phyloP scores from a whole-genome alignment of 2,888 invertebrate species.

The Antitype chi region DNA sequence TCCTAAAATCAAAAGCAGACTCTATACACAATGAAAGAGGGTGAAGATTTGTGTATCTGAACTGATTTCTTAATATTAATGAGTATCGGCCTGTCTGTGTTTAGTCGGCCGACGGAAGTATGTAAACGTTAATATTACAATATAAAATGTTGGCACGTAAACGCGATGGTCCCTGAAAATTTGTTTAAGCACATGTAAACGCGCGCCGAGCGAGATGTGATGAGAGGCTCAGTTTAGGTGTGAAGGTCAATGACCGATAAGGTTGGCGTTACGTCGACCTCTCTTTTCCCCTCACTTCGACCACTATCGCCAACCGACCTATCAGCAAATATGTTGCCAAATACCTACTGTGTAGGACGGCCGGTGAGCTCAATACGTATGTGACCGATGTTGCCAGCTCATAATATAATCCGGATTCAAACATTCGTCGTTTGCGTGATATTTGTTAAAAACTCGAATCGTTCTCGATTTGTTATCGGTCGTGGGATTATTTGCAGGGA shows the following conservation, averaged over 20 bases:
- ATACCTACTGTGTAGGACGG: conserved; percentile 65
- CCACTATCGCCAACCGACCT: conserved; percentile 77
- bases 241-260: conserved; percentile 90
- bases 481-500: conserved; percentile 27
- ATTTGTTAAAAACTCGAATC: conserved; percentile 41
- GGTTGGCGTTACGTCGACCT: conserved; percentile 84
- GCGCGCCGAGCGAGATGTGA: conserved; percentile 84
- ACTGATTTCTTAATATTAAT: conserved; percentile 56
- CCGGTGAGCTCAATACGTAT: conserved; percentile 47
- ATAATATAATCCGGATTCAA: conserved; percentile 52
- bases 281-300: conserved; percentile 77
- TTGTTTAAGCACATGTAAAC: conserved; percentile 74
- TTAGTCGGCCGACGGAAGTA: conserved; percentile 59
- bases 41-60: conserved; percentile 30
- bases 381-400: conserved; percentile 50
- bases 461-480: conserved; percentile 38
- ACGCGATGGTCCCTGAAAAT: conserved; percentile 77
- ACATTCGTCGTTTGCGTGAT: conserved; percentile 49
- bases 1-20: conserved; percentile 26
- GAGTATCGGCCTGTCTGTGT: conserved; percentile 59
- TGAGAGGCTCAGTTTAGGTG: conserved; percentile 89
- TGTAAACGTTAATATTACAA: conserved; percentile 63
- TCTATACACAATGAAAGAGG: conserved; percentile 31
- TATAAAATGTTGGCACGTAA: conserved; percentile 66
- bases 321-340: conserved; percentile 75